Percentiles rank a stretch among this genome's conserved stretches.
Conservation (phyloP, 2,888 invertebrate species). For the Thysanoteuthis rhombus region DNA sequence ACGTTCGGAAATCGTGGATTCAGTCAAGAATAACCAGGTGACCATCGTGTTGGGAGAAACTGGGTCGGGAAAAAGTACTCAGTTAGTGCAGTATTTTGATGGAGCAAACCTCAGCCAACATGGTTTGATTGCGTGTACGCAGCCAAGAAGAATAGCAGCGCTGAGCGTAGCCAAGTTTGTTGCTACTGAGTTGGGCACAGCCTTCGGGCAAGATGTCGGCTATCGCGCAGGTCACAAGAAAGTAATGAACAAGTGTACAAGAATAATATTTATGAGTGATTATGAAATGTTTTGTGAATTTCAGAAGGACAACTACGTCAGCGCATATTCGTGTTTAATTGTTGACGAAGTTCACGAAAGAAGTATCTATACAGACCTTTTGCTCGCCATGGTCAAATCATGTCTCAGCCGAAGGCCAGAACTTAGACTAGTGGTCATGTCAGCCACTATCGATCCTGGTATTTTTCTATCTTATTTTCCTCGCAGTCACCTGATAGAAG, state of each 20-base stretch:
- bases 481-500: slow-evolving; percentile 53
- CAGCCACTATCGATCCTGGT: slow-evolving; percentile 66
- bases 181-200: slow-evolving; percentile 57
- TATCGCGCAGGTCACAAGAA: slow-evolving; percentile 58
- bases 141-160: slow-evolving; percentile 68
- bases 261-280: slow-evolving; percentile 65
- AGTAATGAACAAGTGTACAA: slow-evolving; percentile 47
- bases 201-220: slow-evolving; percentile 58
- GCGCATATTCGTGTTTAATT: slow-evolving; percentile 53
- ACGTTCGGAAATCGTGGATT: slow-evolving; percentile 50
- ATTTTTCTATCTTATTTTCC: slow-evolving; percentile 63
- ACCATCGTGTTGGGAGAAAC: slow-evolving; percentile 65
- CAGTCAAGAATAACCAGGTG: slow-evolving; percentile 55
- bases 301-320: slow-evolving; percentile 53
- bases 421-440: slow-evolving; percentile 64
- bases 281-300: slow-evolving; percentile 64
- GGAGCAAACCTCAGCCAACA: slow-evolving; percentile 51
- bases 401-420: slow-evolving; percentile 54
- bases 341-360: slow-evolving; percentile 68
- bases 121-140: slow-evolving; percentile 64
- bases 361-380: slow-evolving; percentile 65
- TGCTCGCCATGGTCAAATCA: slow-evolving; percentile 64
- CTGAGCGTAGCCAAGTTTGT: slow-evolving; percentile 64
- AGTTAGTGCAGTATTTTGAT: slow-evolving; percentile 65
- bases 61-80: slow-evolving; percentile 68